Base-by-base conservation (phyloP, 2,888 invertebrate species). In the Clitarchus hookeri region DNA sequence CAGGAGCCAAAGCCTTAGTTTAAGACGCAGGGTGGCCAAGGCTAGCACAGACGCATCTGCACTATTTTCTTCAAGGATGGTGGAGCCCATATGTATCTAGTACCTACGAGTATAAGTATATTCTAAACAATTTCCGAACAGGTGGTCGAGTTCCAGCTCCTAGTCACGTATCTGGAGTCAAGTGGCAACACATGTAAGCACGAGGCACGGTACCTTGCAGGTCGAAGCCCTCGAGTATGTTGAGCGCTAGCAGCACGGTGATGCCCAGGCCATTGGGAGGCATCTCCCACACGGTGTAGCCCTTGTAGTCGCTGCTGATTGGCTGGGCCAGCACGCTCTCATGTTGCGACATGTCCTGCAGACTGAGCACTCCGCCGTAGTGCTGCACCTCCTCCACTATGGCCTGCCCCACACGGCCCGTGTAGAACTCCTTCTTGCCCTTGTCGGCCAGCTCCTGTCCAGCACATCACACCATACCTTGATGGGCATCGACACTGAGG, bases 251-350 rank as follows among this genome's bases (percentile, higher is more conserved):
- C 44, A 83, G 83, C n/a, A 27, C 27, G 44, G 83, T 83, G n/a
- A 83, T 44, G 44, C 83, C 83, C 44, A 83, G 83, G 19, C 83
- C 83, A 25, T 83, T 83, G 44, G 83, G 83, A 19, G 83, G 83
- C 44, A 83, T 44, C 36, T 83, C 83, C 83, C 27, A 83, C 13
- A 83, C 48, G 13, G 12, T 83, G 83, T 25, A 27, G 83, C 16
- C 16, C 23, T 83, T 83, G 36, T 83, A 83, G 36, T 27, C 44
- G 25, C 36, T 44, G n/a, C 13, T 83, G 83, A 83, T 83, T 8
- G 83, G 83, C 9, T 27, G n/a, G 48, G 48, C 83, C 36, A 83
- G 19, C n/a, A 48, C n/a, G 83, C 83, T 83, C 11, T 11, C 48
- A 13, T 83, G 83, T 19, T 44, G 44, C n/a, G 83, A 11, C 44